Base-by-base conservation (phyloP, 2,797 vertebrate species). In the Carapus acus region DNA sequence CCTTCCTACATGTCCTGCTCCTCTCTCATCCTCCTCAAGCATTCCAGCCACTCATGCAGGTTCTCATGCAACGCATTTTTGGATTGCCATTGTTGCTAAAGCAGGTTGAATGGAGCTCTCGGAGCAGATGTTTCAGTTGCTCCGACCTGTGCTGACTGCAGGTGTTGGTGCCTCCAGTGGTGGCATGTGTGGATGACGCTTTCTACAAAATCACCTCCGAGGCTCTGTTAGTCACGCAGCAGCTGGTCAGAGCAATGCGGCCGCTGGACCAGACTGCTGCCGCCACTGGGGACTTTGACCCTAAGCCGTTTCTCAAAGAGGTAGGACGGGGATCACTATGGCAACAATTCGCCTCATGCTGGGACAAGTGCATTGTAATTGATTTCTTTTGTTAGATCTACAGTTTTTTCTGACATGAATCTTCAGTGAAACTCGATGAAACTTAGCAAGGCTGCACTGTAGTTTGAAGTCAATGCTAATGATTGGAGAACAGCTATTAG, bases 151-250 rank as follows among this genome's bases (percentile, higher is more conserved):
- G 18, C 4, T 24, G 7, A 15, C 23, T 92, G 54, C 84, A 89
- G 60, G 84, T 71, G 46, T 66, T 83, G 60, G 68, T 98, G 36
- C 90, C 92, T 3, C 83, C 91, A 0, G 88, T 97, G 37, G 86
- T 93, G 43, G 56, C 83, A 4, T 96, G 93, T 15, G 83, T 97
- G 1, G 90, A 91, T 18, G 94, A 97, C 80, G 78, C 89, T 2
- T 97, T 96, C 75, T 97, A 96, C 63, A 96, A 97, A 79, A 94
- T 97, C 58, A 93, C 91, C 0, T 93, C 94, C 0, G 94, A 97
- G 73, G 92, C 94, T 46, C 82, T 98, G 59, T 86, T 94, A 51
- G 94, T 95, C 39, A 85, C 87, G 11, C 94, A 94, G 81, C 92
- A 97, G 69, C 83, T 97, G 61, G 88, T 97, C 58, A 87, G 80